These are phyloP conservation scores for Drosophila aff. DNA, from an alignment of 1,140 invertebrate species.

Conservation along the genomic window DNA sequence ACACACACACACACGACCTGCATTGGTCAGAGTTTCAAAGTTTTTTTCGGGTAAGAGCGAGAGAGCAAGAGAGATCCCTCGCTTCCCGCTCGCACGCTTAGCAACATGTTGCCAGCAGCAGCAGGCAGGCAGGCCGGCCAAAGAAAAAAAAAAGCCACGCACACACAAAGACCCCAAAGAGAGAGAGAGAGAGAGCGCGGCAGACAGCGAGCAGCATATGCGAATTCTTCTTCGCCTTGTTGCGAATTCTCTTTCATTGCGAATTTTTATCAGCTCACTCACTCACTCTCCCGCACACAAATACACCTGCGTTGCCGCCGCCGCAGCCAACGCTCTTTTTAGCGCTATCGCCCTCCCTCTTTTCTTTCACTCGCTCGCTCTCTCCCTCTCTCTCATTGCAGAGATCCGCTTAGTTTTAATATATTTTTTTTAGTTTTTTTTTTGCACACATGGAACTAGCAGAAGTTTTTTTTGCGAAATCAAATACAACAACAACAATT, in stretches of 20 bases:
- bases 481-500: slow-evolving; percentile 27
- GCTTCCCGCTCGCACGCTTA: slow-evolving; percentile 12
- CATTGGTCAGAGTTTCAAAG: slow-evolving; percentile 38
- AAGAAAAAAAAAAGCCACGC: slow-evolving; percentile 36
- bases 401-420: slow-evolving; percentile 31
- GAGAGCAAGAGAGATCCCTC: slow-evolving; percentile 37
- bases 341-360: slow-evolving; percentile 13
- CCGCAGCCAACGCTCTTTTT: slow-evolving; percentile 1
- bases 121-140: not conserved
- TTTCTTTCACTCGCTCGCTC: slow-evolving; percentile 6
- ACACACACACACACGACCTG: slow-evolving; percentile 11
- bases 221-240: slow-evolving; percentile 53
- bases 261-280: slow-evolving; percentile 33
- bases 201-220: slow-evolving; percentile 8
- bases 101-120: slow-evolving; percentile 45
- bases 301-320: slow-evolving; percentile 36
- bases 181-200: not conserved
- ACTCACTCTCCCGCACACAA: slow-evolving; percentile 30
- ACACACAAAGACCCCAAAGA: slow-evolving; percentile 8
- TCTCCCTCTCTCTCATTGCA: not conserved
- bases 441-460: slow-evolving; percentile 42
- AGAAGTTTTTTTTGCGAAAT: slow-evolving; percentile 39
- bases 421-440: slow-evolving; percentile 10
- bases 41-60: slow-evolving; percentile 14
- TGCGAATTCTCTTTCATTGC: slow-evolving; percentile 50